Evolutionary conservation across 30 jellyfish, hydroid and myxozoan species (phyloP).

Genomic region (Hydractinia symbiolongicarpus): DNA sequence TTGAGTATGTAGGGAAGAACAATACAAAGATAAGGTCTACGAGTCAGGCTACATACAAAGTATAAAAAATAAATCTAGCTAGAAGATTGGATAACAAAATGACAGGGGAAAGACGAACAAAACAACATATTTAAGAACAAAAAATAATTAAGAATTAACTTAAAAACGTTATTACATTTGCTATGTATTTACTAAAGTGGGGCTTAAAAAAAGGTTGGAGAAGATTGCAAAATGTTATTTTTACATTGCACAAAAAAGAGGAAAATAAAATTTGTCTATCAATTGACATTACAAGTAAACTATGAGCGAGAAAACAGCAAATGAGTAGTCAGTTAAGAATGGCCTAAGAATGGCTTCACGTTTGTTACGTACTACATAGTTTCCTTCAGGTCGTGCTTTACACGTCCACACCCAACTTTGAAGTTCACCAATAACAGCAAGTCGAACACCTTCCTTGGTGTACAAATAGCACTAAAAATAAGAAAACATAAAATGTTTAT

Average conservation of each 20-base stretch:
- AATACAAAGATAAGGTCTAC: no score
- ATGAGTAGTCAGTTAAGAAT: background rate
- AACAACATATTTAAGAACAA: no score
- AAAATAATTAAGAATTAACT: no score
- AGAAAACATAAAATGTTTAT: background rate
- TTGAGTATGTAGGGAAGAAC: no score
- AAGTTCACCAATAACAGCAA: conserved; percentile 84
- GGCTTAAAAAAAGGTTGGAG: background rate
- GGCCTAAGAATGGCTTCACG: no score
- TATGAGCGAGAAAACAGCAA: background rate
- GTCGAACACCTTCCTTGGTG: conserved; percentile 86
- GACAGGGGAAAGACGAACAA: no score
- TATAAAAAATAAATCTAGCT: no score
- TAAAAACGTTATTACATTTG: no score
- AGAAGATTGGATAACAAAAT: no score
- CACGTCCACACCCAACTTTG: conserved; percentile 96
- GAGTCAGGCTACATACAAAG: no score
- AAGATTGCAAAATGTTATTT: background rate
- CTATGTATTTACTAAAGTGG: no score
- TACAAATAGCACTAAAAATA: conserved; percentile 73
- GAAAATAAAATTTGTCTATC: background rate
- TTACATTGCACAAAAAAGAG: background rate
- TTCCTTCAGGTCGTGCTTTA: conserved; percentile 90
- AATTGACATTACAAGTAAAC: background rate
- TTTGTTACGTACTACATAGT: conserved; percentile 56